Conservation (phyloP, 2,888 invertebrate species). For the Diadegma fenestrale region DNA sequence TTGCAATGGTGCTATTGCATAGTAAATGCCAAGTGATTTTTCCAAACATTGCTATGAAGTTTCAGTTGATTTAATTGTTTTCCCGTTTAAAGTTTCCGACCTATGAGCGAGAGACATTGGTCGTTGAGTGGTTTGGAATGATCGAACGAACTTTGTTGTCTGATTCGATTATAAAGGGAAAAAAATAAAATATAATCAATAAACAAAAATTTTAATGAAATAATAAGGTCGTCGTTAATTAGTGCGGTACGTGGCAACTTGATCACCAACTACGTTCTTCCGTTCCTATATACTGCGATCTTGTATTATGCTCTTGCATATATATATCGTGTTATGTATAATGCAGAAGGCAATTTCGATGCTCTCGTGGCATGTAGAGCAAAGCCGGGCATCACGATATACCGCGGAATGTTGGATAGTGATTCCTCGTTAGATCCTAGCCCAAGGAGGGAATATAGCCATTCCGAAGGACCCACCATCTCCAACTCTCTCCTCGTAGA, state of each 20-base stretch:
- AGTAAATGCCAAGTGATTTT: background rate
- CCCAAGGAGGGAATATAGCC: slow-evolving; percentile 50
- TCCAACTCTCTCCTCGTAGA: slow-evolving; percentile 27
- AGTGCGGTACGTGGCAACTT: background rate
- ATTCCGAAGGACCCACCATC: slow-evolving; percentile 45
- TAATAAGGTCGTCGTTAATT: background rate
- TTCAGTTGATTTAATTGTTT: background rate
- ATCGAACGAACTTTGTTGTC: background rate
- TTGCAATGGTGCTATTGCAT: background rate
- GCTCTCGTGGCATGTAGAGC: slow-evolving; percentile 69
- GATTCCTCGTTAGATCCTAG: slow-evolving; percentile 74
- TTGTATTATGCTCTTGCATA: slow-evolving; percentile 5
- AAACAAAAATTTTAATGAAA: background rate
- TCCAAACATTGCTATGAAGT: background rate
- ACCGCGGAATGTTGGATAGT: slow-evolving; percentile 69
- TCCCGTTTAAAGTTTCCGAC: background rate
- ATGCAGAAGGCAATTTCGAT: slow-evolving; percentile 31
- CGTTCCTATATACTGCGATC: background rate
- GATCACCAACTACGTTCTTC: background rate
- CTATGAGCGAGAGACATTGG: slow-evolving; percentile 2
- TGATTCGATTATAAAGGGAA: background rate
- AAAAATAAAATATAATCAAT: background rate
- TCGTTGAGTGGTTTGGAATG: slow-evolving; percentile 12
- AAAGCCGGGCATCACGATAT: slow-evolving; percentile 66
- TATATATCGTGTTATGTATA: background rate